Percentiles rank a stretch among this genome's conserved stretches.
These are phyloP conservation scores for Dasysyrphus tricinctus DNA, from an alignment of 2,888 invertebrate species.

Conservation along the genomic window DNA sequence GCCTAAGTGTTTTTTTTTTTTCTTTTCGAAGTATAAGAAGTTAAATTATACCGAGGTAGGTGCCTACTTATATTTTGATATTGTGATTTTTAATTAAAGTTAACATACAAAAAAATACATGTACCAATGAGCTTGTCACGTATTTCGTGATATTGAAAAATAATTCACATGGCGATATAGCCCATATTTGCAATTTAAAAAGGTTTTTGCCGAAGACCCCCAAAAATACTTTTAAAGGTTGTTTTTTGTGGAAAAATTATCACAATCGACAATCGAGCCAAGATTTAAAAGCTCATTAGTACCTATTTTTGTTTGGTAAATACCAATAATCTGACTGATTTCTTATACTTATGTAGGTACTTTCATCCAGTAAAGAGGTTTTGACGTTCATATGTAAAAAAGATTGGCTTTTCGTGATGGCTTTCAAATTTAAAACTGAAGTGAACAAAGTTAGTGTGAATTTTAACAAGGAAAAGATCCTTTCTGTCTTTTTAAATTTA, in stretches of 20 bases:
- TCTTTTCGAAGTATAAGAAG: constrained; percentile 20
- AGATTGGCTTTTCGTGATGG: background rate
- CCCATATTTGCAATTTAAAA: constrained; percentile 25
- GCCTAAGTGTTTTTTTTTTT: constrained; percentile 24
- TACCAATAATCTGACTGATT: constrained; percentile 1
- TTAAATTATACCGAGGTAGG: constrained; percentile 32
- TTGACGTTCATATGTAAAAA: background rate
- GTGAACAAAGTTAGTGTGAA: background rate
- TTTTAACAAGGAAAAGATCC: background rate
- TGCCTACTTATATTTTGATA: constrained; percentile 16
- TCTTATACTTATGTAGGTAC: background rate
- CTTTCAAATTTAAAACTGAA: background rate
- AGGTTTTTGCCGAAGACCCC: constrained; percentile 1
- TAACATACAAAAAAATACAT: constrained; percentile 7
- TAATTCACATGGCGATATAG: constrained; percentile 19
- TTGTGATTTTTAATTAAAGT: constrained; percentile 36
- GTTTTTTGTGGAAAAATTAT: constrained; percentile 9
- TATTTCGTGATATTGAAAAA: constrained; percentile 33
- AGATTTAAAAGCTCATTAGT: constrained; percentile 20
- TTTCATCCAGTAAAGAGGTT: background rate
- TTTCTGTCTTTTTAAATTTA: background rate
- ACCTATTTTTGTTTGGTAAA: constrained; percentile 25
- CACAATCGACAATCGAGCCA: background rate
- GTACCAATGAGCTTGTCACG: constrained; percentile 33
- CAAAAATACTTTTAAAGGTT: constrained; percentile 9